Base-by-base conservation (phyloP, 2,113 vertebrate species). In the Pitta sordida region DNA sequence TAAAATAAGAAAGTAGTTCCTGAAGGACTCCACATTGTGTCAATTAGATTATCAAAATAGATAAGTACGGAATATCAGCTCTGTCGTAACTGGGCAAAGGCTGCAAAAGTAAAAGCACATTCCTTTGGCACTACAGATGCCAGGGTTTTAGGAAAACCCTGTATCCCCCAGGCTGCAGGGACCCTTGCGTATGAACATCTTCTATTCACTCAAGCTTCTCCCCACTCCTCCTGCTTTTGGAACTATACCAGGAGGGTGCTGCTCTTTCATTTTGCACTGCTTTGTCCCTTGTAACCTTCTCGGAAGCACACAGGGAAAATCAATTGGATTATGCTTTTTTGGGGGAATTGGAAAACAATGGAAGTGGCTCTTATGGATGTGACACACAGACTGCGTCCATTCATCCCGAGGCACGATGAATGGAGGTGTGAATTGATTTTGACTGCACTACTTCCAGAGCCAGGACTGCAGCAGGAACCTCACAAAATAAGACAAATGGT, bases 401-500 rank as follows among this genome's bases (percentile, higher is more conserved):
- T 97, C 95, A 95, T 96, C 56, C 86, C 0, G 3, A 86, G 85
- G 86, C 86, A 94, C 79, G 18, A 97, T 95, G 97, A 96, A 97
- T 96, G 67, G 91, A 94, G 86, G 62, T 75, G 87, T 0, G 63
- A 97, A 98, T 97, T 97, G 86, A 87, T 92, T 97, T 88, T 97
- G 95, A 98, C 96, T 96, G 69, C 2, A 6, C 58, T 94, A 94
- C 90, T 75, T 94, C 71, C 1, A 90, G 75, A 93, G 93, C 64
- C 75, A 70, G n/a, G 41, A 70, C 92, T 96, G 75, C 69, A 15
- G 62, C 90, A 52, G 84, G 88, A 93, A 51, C 94, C 76, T 89
- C 83, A 74, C 65, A 93, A 97, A 98, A 94, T 83, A 96, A 97
- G 95, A 97, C 94, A 97, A 97, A 98, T 97, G 93, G 80, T 8